Base-by-base conservation (phyloP, 2,113 vertebrate genomes). In the Malurus melanocephalus region DNA sequence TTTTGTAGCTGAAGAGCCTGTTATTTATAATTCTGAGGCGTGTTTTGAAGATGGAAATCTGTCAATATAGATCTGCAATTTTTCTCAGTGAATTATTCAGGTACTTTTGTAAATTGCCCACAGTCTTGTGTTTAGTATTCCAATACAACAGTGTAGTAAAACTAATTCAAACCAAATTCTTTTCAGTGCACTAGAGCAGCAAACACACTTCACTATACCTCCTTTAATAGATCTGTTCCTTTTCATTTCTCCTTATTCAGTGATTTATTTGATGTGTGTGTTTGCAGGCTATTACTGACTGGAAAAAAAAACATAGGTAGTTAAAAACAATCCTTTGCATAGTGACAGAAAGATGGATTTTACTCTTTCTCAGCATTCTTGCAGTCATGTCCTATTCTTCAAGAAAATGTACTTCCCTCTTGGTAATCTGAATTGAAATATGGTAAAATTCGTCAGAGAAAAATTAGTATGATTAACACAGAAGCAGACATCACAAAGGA, bases 261-360 rank as follows among this genome's bases (percentile, higher is more conserved):
- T 68, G 61, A 56, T 84, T 89, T 91, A 88, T 87, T 90, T 81
- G 83, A 57, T 56, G 7, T 66, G 20, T 84, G 33, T 68, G 78
- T 78, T 88, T 90, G 38, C n/a, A 93, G 66, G 18, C 32, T 80
- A 68, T 78, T 91, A 88, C 60, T 8, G 8, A 30, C 26, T 53
- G 57, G 61, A 42, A 76, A 71, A 87, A 87, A 92, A 93, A 28
- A 5, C 65, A 78, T 24, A n/a, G 21, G 61, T 88, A 84, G 26
- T 75, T 91, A 88, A 91, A 85, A 86, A 53, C 51, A 94, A 65
- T 61, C 65, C 30, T 57, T 81, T 78, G 26, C 61, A 59, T 5
- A 40, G 23, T 75, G 93, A 75, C 88, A 86, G 77, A 56, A 93
- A 89, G 53, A 88, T 75, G 69, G 69, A 91, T 94, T 94, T 92